A percentile compares a stretch with the other conserved stretches of the same genome.
Conservation (phyloP, 1,140 invertebrate species). For the Cyclina sinensis region DNA sequence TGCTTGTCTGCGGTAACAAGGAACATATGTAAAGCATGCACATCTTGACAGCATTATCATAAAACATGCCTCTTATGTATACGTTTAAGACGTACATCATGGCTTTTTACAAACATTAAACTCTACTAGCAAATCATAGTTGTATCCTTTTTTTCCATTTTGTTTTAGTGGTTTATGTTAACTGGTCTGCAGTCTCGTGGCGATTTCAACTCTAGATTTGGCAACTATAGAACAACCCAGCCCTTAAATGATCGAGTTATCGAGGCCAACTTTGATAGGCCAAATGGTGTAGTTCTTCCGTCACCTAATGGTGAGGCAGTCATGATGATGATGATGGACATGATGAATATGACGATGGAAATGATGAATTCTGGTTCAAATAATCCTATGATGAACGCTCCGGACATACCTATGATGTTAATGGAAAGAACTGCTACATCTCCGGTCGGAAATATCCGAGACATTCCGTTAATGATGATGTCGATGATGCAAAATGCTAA, state of each 20-base stretch:
- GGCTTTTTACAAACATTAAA: too few relatives aligned
- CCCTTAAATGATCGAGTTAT: conserved; percentile 58
- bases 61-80: too few relatives aligned
- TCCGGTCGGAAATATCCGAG: not conserved
- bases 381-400: not conserved
- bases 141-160: too few relatives aligned
- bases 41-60: too few relatives aligned
- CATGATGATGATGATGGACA: conserved; percentile 34
- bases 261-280: conserved; percentile 50
- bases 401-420: conserved; percentile 3
- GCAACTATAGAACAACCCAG: conserved; percentile 67
- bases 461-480: not conserved
- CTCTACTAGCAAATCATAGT: too few relatives aligned
- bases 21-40: too few relatives aligned
- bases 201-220: conserved; percentile 61
- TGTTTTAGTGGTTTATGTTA: conserved; percentile 60
- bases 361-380: conserved; percentile 10
- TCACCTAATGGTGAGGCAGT: conserved; percentile 43
- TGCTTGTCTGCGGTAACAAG: too few relatives aligned
- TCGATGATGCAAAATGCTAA: not conserved
- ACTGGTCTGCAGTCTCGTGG: conserved; percentile 58
- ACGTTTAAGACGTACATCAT: too few relatives aligned
- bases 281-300: conserved; percentile 5
- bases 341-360: conserved; percentile 26
- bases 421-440: not conserved